Base-by-base conservation (phyloP, 2,797 vertebrate genomes). In the Gobionotothen gibberifrons region DNA sequence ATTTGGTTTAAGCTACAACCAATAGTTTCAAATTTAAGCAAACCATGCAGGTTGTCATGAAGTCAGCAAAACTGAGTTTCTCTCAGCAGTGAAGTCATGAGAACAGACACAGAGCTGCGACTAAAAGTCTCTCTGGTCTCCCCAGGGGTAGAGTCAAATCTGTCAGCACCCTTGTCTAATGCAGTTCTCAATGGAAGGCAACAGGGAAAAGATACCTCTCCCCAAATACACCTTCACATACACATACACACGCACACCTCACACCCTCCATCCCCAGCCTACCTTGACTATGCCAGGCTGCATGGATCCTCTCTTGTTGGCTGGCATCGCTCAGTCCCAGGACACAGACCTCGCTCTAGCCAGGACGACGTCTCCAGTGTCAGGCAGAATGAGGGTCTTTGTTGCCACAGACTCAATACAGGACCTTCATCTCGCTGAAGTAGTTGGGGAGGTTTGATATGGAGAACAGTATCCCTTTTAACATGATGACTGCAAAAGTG, bases 331-430 rank as follows among this genome's bases (percentile, higher is more conserved):
- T 48, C 12, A 13, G 69, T 86, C 84, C 87, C 86, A 65, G 75
- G 78, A 81, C 73, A 62, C 75, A 72, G 85, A 58, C 67, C n/a
- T 76, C 3, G 11, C 58, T 73, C 58, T 16, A 57, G 60, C 72
- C 72, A 57, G 74, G 65, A 83, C 78, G 71, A 61, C 54, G 68
- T 89, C 84, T 92, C 88, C 81, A 72, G 78, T 93, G 89, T 90
- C 88, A 74, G 42, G 39, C 55, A 91, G 87, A 93, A 92, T 89
- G 81, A 82, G 39, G 48, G 73, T 81, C 86, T 90, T 93, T 93
- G 92, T 94, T 81, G 80, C 16, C 4, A 16, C 43, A 61, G 76
- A 79, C 53, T 86, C 72, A 82, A 80, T 74, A 53, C 80, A 69
- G 75, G 62, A 78, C 65, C 63, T 81, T 77, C 74, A 57, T 36